Conservation (phyloP, 2,888 invertebrate species). For the Clivina fossor region DNA sequence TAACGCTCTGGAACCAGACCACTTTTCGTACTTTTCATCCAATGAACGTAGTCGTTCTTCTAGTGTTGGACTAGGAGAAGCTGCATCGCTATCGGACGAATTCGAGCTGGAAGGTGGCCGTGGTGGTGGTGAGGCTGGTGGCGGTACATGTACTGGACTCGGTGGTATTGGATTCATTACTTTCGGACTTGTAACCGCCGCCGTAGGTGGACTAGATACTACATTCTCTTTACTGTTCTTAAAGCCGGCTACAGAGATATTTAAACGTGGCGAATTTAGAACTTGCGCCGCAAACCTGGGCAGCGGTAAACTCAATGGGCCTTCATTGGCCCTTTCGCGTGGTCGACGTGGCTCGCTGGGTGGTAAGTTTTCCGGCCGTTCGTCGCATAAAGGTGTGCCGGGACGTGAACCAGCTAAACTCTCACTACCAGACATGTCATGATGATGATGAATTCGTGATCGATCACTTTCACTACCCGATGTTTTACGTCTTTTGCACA, state of each 20-base stretch:
- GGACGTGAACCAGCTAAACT: slow-evolving; percentile 74
- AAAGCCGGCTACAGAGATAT: slow-evolving; percentile 52
- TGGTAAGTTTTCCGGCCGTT: slow-evolving; percentile 71
- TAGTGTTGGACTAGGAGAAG: slow-evolving; percentile 73
- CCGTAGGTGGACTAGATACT: slow-evolving; percentile 50
- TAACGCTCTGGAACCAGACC: slow-evolving; percentile 71
- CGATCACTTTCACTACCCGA: slow-evolving; percentile 48
- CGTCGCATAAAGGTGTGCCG: slow-evolving; percentile 83
- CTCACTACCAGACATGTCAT: slow-evolving; percentile 61
- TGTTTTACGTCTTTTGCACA: slow-evolving; percentile 60
- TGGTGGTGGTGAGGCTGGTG: slow-evolving; percentile 65
- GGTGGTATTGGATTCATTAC: slow-evolving; percentile 50
- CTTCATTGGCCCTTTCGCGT: slow-evolving; percentile 63
- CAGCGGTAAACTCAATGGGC: slow-evolving; percentile 80
- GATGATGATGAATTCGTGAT: slow-evolving; percentile 53
- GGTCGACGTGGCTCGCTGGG: slow-evolving; percentile 74
- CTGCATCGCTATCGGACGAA: slow-evolving; percentile 68
- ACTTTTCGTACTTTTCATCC: slow-evolving; percentile 91
- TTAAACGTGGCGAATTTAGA: slow-evolving; percentile 47
- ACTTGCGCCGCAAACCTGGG: slow-evolving; percentile 84
- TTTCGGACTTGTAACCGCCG: slow-evolving; percentile 57
- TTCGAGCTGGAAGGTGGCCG: slow-evolving; percentile 77
- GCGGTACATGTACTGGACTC: slow-evolving; percentile 52
- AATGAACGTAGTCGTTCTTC: slow-evolving; percentile 90
- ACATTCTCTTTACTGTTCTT: slow-evolving; percentile 49